Evolutionary conservation across 2,797 vertebrate species (phyloP).

Genomic region (Liasis olivaceus): DNA sequence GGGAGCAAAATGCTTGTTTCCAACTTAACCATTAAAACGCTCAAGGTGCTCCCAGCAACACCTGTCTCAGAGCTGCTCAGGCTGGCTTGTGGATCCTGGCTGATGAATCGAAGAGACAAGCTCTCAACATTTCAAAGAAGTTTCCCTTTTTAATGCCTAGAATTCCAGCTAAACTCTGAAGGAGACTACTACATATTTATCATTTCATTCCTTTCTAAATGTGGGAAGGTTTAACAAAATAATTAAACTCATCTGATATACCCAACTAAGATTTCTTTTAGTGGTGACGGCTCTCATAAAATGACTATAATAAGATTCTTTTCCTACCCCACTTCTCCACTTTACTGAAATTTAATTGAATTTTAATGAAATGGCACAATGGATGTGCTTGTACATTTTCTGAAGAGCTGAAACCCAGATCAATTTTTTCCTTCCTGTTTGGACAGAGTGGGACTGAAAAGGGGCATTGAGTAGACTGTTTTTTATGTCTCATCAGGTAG

Average conservation of each 20-base stretch:
- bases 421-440: not conserved
- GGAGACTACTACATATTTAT: not conserved
- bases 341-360: not conserved
- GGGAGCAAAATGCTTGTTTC: not conserved
- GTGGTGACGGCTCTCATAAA: not conserved
- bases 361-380: not conserved
- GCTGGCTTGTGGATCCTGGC: not conserved
- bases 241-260: not conserved
- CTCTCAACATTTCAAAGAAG: not conserved
- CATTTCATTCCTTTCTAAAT: not conserved
- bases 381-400: not conserved
- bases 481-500: not conserved
- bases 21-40: not conserved
- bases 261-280: not conserved
- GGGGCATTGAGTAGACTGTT: not conserved
- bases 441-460: not conserved
- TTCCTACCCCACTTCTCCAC: not conserved
- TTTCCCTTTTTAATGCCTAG: not conserved
- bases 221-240: not conserved
- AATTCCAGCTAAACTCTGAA: not conserved
- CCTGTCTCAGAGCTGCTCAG: not conserved
- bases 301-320: not conserved
- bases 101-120: not conserved
- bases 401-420: not conserved
- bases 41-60: not conserved